Base-by-base conservation (phyloP, 2,888 invertebrate species). In the Autographa gamma region DNA sequence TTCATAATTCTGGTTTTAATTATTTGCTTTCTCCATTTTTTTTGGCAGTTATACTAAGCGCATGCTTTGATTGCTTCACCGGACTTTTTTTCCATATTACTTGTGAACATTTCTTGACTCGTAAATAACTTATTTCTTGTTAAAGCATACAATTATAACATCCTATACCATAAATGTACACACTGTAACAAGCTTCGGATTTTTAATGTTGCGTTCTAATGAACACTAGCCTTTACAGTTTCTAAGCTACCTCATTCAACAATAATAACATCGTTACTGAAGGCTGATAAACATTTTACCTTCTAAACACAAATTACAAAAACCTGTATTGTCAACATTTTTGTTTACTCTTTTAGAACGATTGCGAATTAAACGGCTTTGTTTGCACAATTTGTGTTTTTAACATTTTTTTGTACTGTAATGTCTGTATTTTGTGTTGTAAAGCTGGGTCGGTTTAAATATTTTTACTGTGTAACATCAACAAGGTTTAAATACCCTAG, bases 191-290 rank as follows among this genome's bases (percentile, higher is more conserved):
- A 16, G 5, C 6, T 43, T 14, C 2, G 0, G 0, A 43, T 5
- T 16, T 16, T 43, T 6, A 14, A 16, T 34, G 67, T 74, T 75
- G 66, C 66, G 63, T 61, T 43, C 56, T 34, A 66, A 59, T 76
- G 70, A 41, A 54, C 14, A 18, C 31, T 18, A 9, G 19, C 73
- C 52, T 59, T 76, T 76, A 62, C 58, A 56, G 60, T 71, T 68
- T 38, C 41, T 54, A 63, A 60, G 38, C 41, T 0, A 18, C 3
- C 25, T 69, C n/a, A 60, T 71, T 78, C 68, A 77, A 71, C 74
- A 59, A 52, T 52, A 25, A 25, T 61, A 62, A 74, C 64, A 67
- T 61, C 52, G 74, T 58, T 74, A 43, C 71, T 60, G 56, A 56
- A n/a, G 31, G 16, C 67, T 43, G 66, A 72, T 74, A 80, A 61